These are phyloP conservation scores for Zaprionus inermis DNA, from an alignment of 1,140 invertebrate species.

Conservation along the genomic window DNA sequence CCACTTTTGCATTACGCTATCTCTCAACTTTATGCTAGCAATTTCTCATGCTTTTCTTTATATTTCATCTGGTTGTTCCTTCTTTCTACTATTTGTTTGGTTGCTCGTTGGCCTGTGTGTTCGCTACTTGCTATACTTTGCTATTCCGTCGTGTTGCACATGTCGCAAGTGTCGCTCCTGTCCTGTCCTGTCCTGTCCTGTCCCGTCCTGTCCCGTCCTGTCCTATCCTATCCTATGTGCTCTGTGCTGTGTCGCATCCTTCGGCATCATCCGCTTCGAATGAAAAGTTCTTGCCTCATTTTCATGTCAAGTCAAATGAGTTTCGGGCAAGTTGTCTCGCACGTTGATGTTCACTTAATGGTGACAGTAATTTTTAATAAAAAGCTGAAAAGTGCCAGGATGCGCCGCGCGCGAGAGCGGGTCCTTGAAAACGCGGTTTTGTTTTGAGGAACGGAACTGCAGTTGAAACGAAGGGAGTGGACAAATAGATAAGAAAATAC, in stretches of 20 bases:
- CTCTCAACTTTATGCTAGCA: constrained; percentile 72
- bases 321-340: constrained; percentile 61
- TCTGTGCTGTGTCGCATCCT: neutral
- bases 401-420: constrained; percentile 17
- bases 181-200: neutral
- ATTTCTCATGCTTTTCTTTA: constrained; percentile 68
- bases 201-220: neutral
- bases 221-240: neutral
- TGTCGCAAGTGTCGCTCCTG: constrained; percentile 21
- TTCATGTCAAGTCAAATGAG: constrained; percentile 75
- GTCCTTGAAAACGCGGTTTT: constrained; percentile 26
- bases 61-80: constrained; percentile 18
- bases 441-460: neutral
- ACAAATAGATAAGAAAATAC: neutral
- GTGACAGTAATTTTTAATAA: constrained; percentile 76
- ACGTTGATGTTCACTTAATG: constrained; percentile 57
- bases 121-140: constrained; percentile 9
- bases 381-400: constrained; percentile 58
- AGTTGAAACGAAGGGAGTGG: neutral
- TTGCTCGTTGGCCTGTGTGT: constrained; percentile 11
- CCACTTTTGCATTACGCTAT: constrained; percentile 77
- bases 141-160: constrained; percentile 41
- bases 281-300: constrained; percentile 66
- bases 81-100: constrained; percentile 1
- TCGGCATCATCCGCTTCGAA: constrained; percentile 14